Percentiles rank a stretch among this genome's conserved stretches.
Conservation (phyloP, 2,888 invertebrate species). For the Pyrrhosoma nymphula region DNA sequence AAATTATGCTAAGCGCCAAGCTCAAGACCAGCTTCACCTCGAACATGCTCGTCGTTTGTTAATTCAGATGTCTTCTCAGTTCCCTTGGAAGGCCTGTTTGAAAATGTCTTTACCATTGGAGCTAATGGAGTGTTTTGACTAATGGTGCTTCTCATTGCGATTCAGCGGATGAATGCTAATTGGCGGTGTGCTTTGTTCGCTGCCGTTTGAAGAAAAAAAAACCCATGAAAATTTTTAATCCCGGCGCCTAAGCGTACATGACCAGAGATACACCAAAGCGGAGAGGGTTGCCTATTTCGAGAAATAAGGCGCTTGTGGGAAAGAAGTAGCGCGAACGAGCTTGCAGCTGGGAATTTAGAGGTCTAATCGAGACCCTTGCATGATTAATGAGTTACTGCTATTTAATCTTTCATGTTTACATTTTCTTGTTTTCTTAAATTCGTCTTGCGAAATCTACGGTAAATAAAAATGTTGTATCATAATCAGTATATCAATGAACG, state of each 20-base stretch:
- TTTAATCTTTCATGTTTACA: too few relatives aligned
- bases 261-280: neutral
- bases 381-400: too few relatives aligned
- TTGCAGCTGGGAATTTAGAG: neutral
- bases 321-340: neutral
- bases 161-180: neutral
- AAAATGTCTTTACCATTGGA: neutral
- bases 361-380: too few relatives aligned
- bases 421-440: too few relatives aligned
- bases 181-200: neutral
- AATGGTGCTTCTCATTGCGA: neutral
- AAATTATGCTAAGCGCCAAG: neutral
- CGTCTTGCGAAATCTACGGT: too few relatives aligned
- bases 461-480: too few relatives aligned
- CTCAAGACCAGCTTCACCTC: neutral
- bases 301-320: neutral
- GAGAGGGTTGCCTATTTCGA: neutral
- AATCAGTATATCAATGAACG: too few relatives aligned
- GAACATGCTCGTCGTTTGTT: neutral
- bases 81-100: neutral
- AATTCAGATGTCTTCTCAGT: constrained; percentile 18
- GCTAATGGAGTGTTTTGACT: neutral
- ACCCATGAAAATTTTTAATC: neutral
- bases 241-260: neutral
- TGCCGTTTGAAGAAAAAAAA: neutral